These are phyloP conservation scores for Amyelois transitella DNA, from an alignment of 1,140 invertebrate species.

Conservation along the genomic window DNA sequence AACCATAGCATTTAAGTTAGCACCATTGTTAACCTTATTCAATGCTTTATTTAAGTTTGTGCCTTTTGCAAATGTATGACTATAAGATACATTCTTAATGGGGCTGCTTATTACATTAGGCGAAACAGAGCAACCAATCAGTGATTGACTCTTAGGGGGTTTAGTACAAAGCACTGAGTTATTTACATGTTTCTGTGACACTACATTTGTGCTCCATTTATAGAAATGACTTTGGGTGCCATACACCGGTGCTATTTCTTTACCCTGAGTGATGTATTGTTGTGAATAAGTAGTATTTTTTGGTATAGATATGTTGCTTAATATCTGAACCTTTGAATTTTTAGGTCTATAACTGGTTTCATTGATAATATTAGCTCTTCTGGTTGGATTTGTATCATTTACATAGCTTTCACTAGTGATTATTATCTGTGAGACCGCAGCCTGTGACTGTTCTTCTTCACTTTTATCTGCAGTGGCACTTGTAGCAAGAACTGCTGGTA, in stretches of 20 bases:
- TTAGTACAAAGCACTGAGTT: constrained; percentile 60
- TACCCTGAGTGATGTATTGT: constrained; percentile 51
- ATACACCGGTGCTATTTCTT: constrained; percentile 58
- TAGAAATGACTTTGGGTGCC: constrained; percentile 63
- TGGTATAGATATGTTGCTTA: constrained; percentile 66
- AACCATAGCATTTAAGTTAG: constrained; percentile 65
- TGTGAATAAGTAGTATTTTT: constrained; percentile 59
- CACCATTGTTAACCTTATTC: constrained; percentile 67
- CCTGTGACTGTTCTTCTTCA: constrained; percentile 55
- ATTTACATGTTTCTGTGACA: constrained; percentile 54
- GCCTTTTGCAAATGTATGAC: constrained; percentile 59
- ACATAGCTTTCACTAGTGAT: constrained; percentile 67
- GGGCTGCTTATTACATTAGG: constrained; percentile 55
- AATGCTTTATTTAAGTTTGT: constrained; percentile 56
- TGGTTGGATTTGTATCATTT: constrained; percentile 43
- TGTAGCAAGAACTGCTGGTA: constrained; percentile 60
- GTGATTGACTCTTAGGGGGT: constrained; percentile 52
- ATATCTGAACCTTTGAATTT: constrained; percentile 63
- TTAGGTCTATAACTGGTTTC: constrained; percentile 59
- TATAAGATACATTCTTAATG: constrained; percentile 60
- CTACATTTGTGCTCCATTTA: constrained; percentile 53
- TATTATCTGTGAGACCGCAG: constrained; percentile 66
- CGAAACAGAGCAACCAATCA: constrained; percentile 55
- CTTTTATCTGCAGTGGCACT: constrained; percentile 47
- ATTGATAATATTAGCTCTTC: constrained; percentile 58